Evolutionary conservation across 2,113 vertebrate genomes (phyloP).

Genomic region (Cynocephalus volans): DNA sequence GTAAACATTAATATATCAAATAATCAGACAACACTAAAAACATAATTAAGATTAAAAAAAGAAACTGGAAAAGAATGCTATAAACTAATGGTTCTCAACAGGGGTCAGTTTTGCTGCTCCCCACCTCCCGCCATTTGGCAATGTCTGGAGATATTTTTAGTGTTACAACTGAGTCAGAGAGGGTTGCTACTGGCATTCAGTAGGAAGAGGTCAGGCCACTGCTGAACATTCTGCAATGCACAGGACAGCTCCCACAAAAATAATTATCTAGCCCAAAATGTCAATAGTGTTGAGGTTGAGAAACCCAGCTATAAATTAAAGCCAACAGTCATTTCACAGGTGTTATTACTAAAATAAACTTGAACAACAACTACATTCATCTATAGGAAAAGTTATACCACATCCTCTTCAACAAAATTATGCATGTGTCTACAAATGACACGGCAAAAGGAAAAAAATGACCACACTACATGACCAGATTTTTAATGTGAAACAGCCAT

Average conservation of each 20-base stretch:
- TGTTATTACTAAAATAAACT: constrained; percentile 81
- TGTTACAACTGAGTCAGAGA: background rate
- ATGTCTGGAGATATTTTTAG: background rate
- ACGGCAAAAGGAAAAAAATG: constrained; percentile 68
- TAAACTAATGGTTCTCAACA: background rate
- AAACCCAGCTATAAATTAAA: constrained; percentile 77
- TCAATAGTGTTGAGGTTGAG: constrained; percentile 61
- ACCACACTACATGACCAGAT: constrained; percentile 80
- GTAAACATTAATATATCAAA: constrained; percentile 3
- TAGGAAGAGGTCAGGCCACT: background rate
- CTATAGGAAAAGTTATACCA: constrained; percentile 74
- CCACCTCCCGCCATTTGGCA: background rate
- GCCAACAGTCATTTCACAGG: constrained; percentile 79
- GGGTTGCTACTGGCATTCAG: background rate
- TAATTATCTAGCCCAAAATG: constrained; percentile 21
- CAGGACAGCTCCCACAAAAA: background rate
- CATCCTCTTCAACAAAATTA: constrained; percentile 77
- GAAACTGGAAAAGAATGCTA: background rate
- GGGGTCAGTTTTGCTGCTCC: background rate
- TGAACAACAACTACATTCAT: background rate
- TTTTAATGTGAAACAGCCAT: constrained; percentile 84
- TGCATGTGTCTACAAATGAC: constrained; percentile 74
- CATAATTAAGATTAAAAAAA: constrained; percentile 39
- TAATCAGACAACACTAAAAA: constrained; percentile 30
- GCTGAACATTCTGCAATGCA: background rate